These are phyloP conservation scores for Gryllus bimaculatus DNA, from an alignment of 1,140 invertebrate species.

Conservation along the genomic window DNA sequence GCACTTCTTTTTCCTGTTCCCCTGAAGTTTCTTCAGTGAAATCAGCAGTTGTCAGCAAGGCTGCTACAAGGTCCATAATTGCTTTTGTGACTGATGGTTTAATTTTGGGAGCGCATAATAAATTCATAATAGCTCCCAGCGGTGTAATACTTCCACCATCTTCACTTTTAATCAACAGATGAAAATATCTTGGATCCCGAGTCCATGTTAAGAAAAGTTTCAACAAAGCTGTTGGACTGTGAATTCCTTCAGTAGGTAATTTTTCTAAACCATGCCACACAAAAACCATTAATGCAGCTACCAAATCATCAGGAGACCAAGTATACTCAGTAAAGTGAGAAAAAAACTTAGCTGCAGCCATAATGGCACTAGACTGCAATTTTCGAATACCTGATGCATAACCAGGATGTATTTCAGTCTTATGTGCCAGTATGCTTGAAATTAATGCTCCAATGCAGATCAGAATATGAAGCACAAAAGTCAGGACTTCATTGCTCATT, in stretches of 20 bases:
- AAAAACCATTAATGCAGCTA: constrained; percentile 63
- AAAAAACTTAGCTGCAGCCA: constrained; percentile 62
- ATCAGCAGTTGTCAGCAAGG: constrained; percentile 56
- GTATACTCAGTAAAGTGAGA: constrained; percentile 64
- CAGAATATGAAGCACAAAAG: constrained; percentile 60
- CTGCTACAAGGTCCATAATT: constrained; percentile 70
- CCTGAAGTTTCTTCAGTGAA: constrained; percentile 29
- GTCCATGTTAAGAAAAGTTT: constrained; percentile 71
- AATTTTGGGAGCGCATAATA: constrained; percentile 58
- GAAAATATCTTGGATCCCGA: constrained; percentile 60
- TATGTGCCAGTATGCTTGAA: constrained; percentile 44
- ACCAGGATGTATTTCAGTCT: constrained; percentile 58
- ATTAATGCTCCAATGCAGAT: constrained; percentile 56
- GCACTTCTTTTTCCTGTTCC: constrained; percentile 32
- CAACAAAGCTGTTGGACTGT: constrained; percentile 70
- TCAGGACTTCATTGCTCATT: constrained; percentile 54
- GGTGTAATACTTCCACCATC: constrained; percentile 41
- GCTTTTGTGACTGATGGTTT: constrained; percentile 52
- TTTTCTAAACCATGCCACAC: constrained; percentile 74
- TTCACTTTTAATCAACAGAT: constrained; percentile 53
- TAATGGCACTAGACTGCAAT: constrained; percentile 48
- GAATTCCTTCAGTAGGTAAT: constrained; percentile 68
- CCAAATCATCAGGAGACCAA: constrained; percentile 60
- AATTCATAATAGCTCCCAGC: constrained; percentile 53
- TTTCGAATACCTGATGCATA: constrained; percentile 57